A percentile compares a stretch with the other conserved stretches of the same genome.
phyloP scores from a whole-genome alignment of 2,797 vertebrate species.

The Anguilla marmorata region DNA sequence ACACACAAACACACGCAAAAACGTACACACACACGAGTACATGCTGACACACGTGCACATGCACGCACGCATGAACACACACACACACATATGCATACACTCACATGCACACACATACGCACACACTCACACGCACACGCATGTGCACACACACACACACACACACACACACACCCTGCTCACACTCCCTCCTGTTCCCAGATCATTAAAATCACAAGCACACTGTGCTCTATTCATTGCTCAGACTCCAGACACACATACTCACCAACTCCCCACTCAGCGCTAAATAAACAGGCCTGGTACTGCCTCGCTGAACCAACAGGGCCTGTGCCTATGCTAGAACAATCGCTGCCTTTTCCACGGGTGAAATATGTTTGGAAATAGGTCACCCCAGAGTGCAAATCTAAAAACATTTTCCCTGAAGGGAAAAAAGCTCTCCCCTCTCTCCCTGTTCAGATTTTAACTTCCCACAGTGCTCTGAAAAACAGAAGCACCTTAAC shows the following conservation, averaged over 20 bases:
- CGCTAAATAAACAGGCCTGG: constrained; percentile 45
- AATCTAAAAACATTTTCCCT: neutral
- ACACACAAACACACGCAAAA: constrained; percentile 28
- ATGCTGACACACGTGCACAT: neutral
- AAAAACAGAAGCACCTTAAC: neutral
- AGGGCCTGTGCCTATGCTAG: constrained; percentile 22
- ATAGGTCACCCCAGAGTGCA: constrained; percentile 10
- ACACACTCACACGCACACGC: constrained; percentile 15
- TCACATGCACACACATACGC: constrained; percentile 14
- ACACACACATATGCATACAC: constrained; percentile 9
- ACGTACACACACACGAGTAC: neutral
- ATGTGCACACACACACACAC: constrained; percentile 21
- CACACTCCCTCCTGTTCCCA: constrained; percentile 4
- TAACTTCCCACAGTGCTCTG: neutral
- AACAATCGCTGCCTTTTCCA: constrained; percentile 40
- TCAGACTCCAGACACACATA: constrained; percentile 17
- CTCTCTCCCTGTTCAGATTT: constrained; percentile 1
- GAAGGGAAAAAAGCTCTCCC: neutral
- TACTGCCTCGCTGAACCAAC: constrained; percentile 43
- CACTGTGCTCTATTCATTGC: constrained; percentile 32
- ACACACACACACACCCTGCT: neutral
- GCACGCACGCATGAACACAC: constrained; percentile 2
- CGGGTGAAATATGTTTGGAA: constrained; percentile 21
- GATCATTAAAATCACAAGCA: constrained; percentile 28
- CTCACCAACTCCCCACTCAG: constrained; percentile 22